Base-by-base conservation (phyloP, 37 sponge, comb jelly and placozoan genomes). In the Halisarca cf. caerulea region DNA sequence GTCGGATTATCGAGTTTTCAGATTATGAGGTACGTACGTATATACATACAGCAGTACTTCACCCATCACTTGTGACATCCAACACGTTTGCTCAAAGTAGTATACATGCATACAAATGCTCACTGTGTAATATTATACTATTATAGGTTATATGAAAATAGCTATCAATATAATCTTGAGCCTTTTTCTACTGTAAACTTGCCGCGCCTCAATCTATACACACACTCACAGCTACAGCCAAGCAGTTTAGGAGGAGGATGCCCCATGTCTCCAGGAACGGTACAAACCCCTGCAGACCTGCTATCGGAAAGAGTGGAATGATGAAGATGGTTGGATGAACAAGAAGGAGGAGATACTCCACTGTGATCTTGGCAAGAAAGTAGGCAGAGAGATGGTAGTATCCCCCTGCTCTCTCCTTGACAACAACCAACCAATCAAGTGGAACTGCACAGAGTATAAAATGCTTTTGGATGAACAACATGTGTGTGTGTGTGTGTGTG, bases 301-400 rank as follows among this genome's bases (percentile, higher is more conserved):
- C 64, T 3, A 70, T 2, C 79, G 74, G 87, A 71, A 85, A 93
- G 25, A 64, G 37, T 2, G 86, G 51, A 60, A 81, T 44, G 45
- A 81, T 41, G 79, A 66, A 86, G 59, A 93, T 4, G 0, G 83
- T 59, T 0, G 90, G 90, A 21, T 78, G 78, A 1, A 87, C 6
- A 17, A 86, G 33, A 53, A 87, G 37, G 28, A 94, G 59, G 45
- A 89, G 91, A 33, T 85, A 44, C 28, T 94, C 94, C 68, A 88
- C 85, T 51, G 86, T 2, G 15, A 58, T 80, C 87, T 94, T 91
- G 77, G 92, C 90, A 24, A 86, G 43, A 84, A 71, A 94, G 82
- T 94, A 91, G 44, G 92, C 84, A 8, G 92, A 91, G 21, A 91
- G 80, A 55, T 82, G 87, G 59, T 91, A 91, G 34, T 41, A 78